Conservation (phyloP, 2,113 vertebrate species). For the Siniperca knerii region DNA sequence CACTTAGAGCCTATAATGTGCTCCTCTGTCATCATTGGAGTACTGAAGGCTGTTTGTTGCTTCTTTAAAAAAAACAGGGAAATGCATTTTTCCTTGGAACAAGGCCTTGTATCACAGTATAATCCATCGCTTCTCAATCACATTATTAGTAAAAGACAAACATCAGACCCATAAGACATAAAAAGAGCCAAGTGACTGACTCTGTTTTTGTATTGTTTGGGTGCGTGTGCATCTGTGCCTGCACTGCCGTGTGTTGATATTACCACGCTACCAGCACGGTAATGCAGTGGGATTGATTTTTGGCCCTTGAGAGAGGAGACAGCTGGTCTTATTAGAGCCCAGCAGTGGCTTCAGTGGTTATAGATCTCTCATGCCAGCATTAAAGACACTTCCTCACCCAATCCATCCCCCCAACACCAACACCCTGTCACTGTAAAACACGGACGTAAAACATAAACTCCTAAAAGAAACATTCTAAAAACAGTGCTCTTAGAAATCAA, state of each 20-base stretch:
- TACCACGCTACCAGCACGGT: slow-evolving; percentile 26
- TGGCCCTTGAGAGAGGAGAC: slow-evolving; percentile 64
- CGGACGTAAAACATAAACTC: slow-evolving; percentile 16
- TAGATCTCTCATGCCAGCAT: slow-evolving; percentile 50
- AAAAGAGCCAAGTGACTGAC: slow-evolving; percentile 22
- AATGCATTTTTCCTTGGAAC: slow-evolving; percentile 54
- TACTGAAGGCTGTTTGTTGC: slow-evolving; percentile 35
- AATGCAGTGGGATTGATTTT: slow-evolving; percentile 65
- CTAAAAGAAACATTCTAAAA: slow-evolving; percentile 44
- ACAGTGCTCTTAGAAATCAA: slow-evolving; percentile 54
- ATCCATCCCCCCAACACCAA: neutral
- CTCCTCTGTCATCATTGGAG: slow-evolving; percentile 48
- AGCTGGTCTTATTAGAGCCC: slow-evolving; percentile 62
- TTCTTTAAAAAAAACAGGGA: slow-evolving; percentile 30
- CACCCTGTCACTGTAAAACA: slow-evolving; percentile 46
- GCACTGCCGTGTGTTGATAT: slow-evolving; percentile 35
- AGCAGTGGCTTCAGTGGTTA: slow-evolving; percentile 69
- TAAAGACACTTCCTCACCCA: slow-evolving; percentile 43
- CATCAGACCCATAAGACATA: slow-evolving; percentile 45
- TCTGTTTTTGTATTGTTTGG: slow-evolving; percentile 18
- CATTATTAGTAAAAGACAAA: slow-evolving; percentile 66
- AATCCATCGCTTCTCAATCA: slow-evolving; percentile 54
- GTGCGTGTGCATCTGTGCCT: slow-evolving; percentile 7
- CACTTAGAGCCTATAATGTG: slow-evolving; percentile 12
- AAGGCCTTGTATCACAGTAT: slow-evolving; percentile 73